Base-by-base conservation (phyloP, 2,888 invertebrate species). In the Odontocerum albicorne region DNA sequence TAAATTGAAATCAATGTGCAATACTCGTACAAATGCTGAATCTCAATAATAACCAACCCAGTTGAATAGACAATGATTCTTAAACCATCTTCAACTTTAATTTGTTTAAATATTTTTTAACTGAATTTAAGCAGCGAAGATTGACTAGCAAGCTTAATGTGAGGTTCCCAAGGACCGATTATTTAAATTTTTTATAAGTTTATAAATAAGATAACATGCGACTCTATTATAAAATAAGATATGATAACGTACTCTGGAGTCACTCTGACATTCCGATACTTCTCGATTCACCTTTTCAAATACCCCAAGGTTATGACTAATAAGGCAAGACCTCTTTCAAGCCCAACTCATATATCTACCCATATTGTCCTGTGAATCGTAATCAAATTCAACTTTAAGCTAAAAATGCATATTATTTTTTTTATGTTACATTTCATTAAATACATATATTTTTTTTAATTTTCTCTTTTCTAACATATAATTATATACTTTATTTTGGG, bases 141-240 rank as follows among this genome's bases (percentile, higher is more conserved):
- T 56, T 61, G 61, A 61, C 61, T 61, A 61, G 61, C 59, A 61
- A 61, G 57, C 59, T 56, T 57, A 52, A 46, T 58, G 50, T 60
- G 53, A 53, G 55, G 44, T 56, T 54, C 54, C 45, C 53, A 47
- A 33, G 32, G 55, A 47, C 55, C 55, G 27, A 40, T 52, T 39
- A 35, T 42, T 19, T 45, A 35, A 42, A 49, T 32, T 39, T 20
- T 49, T 27, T 43, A 32, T 42, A 38, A 32, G 12, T 36, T 33
- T 52, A 40, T 40, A 59, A 56, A 56, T 59, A 59, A 55, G 39
- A 55, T 7, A 7, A 10, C 27, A 27, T 27, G 4, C 10, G 27
- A 7, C 27, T 27, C 27, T 10, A 10, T 7, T 27, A 27, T 7
- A 27, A 27, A 7, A 27, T 27, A 27, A 27, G 4, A 27, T 27